Percentiles rank a stretch among this genome's conserved stretches.
These are phyloP conservation scores for Sisor rabdophorus DNA, from an alignment of 2,113 vertebrate genomes.

Conservation along the genomic window DNA sequence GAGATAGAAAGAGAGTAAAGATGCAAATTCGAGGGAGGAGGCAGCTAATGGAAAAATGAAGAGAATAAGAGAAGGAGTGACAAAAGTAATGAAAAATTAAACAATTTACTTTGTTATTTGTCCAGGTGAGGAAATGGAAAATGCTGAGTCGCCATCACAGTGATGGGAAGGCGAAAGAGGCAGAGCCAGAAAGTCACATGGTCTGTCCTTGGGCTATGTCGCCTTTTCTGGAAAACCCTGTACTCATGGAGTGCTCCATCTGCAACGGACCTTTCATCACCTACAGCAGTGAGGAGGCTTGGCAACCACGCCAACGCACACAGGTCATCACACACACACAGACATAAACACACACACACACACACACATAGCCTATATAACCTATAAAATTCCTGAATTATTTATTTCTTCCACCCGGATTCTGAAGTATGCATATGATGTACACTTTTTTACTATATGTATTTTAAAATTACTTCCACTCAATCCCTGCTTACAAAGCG, in stretches of 20 bases:
- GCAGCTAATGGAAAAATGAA: neutral
- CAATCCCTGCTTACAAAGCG: too few relatives aligned
- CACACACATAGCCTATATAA: neutral
- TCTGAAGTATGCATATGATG: too few relatives aligned
- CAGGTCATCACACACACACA: conserved; percentile 57
- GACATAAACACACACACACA: conserved; percentile 23
- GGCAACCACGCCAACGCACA: conserved; percentile 73
- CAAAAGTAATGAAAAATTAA: neutral
- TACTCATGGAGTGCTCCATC: conserved; percentile 73
- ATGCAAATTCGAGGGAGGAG: too few relatives aligned
- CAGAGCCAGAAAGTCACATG: conserved; percentile 55
- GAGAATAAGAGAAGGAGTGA: neutral
- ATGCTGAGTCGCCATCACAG: conserved; percentile 66
- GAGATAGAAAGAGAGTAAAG: too few relatives aligned
- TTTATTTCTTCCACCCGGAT: too few relatives aligned
- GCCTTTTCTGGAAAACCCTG: conserved; percentile 60
- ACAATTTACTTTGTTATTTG: conserved; percentile 16
- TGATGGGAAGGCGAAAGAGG: conserved; percentile 65
- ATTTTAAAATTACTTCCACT: too few relatives aligned
- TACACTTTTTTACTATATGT: too few relatives aligned
- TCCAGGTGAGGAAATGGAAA: conserved; percentile 73
- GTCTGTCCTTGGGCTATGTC: conserved; percentile 57
- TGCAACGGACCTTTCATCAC: conserved; percentile 72
- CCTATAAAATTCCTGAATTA: too few relatives aligned
- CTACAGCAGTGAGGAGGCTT: conserved; percentile 69